Evolutionary conservation across 2,888 invertebrate species (phyloP).

Genomic region (Arctia plantaginis): DNA sequence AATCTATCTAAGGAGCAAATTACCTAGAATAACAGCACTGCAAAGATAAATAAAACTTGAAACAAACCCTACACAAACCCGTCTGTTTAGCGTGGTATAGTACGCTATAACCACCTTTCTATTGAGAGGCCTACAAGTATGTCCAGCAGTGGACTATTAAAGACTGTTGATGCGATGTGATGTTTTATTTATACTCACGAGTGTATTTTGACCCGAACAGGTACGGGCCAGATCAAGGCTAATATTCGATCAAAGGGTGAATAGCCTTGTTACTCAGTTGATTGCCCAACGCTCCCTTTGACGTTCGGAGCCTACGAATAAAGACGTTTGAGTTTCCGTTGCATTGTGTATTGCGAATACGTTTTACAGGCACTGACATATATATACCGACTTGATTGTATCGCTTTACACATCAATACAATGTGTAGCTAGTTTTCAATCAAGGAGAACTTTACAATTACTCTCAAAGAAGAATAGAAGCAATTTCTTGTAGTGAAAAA

Average conservation of each 20-base stretch:
- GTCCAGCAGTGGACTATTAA: too few relatives aligned
- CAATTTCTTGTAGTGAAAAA: too few relatives aligned
- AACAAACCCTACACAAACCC: too few relatives aligned
- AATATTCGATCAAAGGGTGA: neutral
- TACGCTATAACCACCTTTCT: too few relatives aligned
- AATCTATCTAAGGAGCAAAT: too few relatives aligned
- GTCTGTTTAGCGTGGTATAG: too few relatives aligned
- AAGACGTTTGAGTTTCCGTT: neutral
- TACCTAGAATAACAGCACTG: too few relatives aligned
- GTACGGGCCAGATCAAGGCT: neutral
- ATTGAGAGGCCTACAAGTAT: too few relatives aligned
- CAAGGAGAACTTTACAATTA: neutral
- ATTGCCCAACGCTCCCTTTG: neutral
- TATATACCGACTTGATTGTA: neutral
- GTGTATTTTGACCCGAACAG: neutral
- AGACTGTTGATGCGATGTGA: neutral
- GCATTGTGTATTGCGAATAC: neutral
- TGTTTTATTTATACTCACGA: neutral
- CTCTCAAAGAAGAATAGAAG: neutral
- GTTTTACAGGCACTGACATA: neutral
- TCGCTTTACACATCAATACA: neutral
- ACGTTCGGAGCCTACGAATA: neutral
- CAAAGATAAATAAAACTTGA: too few relatives aligned
- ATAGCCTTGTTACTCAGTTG: neutral
- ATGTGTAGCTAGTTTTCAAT: neutral